These are phyloP conservation scores for Hypanus sabinus DNA, from an alignment of 2,113 vertebrate species.

Conservation along the genomic window DNA sequence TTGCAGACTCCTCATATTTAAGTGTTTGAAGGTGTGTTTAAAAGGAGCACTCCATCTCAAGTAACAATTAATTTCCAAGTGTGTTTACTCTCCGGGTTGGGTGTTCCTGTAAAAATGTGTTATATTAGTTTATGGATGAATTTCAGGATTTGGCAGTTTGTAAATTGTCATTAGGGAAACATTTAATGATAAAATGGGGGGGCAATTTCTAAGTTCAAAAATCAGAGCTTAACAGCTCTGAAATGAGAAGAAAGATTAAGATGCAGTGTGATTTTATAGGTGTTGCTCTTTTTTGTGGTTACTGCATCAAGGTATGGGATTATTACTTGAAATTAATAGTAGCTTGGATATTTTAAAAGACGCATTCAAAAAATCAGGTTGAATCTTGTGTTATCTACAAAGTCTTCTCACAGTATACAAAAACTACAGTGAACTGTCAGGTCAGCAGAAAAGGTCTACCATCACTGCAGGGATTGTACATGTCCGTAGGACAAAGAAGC, in stretches of 20 bases:
- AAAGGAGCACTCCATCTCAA: neutral
- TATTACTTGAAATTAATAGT: neutral
- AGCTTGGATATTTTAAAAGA: neutral
- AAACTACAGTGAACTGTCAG: no score
- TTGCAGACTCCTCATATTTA: neutral
- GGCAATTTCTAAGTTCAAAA: neutral
- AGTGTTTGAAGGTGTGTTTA: neutral
- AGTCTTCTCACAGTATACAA: no score
- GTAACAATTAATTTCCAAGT: constrained; percentile 6
- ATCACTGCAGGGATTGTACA: no score
- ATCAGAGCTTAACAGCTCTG: neutral
- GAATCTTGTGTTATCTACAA: neutral
- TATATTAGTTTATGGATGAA: neutral
- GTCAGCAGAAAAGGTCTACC: no score
- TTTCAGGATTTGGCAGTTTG: neutral
- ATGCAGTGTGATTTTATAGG: neutral
- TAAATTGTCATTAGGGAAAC: neutral
- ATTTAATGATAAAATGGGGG: neutral
- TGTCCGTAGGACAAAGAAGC: no score
- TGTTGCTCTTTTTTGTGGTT: neutral
- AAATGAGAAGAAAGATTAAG: neutral
- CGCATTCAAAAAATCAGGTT: neutral
- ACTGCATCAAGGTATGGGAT: neutral
- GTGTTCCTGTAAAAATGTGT: neutral
- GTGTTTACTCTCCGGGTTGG: neutral